Evolutionary conservation across 2,797 vertebrate genomes (phyloP).

Genomic region (Rhinichthys osculus): DNA sequence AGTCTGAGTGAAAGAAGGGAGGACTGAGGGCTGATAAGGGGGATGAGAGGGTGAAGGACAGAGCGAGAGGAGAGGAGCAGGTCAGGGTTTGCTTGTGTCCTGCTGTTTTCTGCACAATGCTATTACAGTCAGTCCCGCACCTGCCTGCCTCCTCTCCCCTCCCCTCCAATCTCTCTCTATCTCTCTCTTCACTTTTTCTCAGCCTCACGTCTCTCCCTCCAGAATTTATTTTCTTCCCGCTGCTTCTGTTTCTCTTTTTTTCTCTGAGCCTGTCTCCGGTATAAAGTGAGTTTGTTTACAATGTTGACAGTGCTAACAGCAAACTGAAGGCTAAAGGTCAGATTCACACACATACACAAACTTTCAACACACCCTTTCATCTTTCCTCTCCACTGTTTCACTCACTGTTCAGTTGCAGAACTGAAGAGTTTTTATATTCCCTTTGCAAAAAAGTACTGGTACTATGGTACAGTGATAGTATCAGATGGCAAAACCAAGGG

Average conservation of each 20-base stretch:
- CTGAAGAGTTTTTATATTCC: background rate
- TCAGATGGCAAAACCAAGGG: background rate
- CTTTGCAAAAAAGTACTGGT: background rate
- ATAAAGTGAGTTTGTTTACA: conserved; percentile 65
- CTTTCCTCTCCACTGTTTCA: conserved; percentile 10
- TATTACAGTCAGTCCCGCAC: conserved; percentile 68
- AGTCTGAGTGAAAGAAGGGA: conserved; percentile 37
- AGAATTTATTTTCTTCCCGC: conserved; percentile 34
- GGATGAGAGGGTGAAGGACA: conserved; percentile 52
- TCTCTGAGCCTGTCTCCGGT: conserved; percentile 33
- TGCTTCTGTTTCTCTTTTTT: background rate
- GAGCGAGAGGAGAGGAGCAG: conserved; percentile 37
- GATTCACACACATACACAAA: conserved; percentile 19
- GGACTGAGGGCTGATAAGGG: conserved; percentile 44
- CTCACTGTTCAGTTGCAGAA: conserved; percentile 2
- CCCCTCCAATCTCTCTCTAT: conserved; percentile 11
- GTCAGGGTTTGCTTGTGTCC: conserved; percentile 48
- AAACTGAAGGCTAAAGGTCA: conserved; percentile 48
- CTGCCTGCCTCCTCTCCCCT: conserved; percentile 66
- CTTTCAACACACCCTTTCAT: conserved; percentile 32
- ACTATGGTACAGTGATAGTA: background rate
- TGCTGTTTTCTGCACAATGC: conserved; percentile 62
- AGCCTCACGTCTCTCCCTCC: conserved; percentile 19
- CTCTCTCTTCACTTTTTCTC: conserved; percentile 15
- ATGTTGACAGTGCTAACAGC: conserved; percentile 75